A percentile compares a stretch with the other conserved stretches of the same genome.
These are phyloP conservation scores for Scolanthus callimorphus DNA, from an alignment of 92 coral and sea anemone genomes.

Conservation along the genomic window DNA sequence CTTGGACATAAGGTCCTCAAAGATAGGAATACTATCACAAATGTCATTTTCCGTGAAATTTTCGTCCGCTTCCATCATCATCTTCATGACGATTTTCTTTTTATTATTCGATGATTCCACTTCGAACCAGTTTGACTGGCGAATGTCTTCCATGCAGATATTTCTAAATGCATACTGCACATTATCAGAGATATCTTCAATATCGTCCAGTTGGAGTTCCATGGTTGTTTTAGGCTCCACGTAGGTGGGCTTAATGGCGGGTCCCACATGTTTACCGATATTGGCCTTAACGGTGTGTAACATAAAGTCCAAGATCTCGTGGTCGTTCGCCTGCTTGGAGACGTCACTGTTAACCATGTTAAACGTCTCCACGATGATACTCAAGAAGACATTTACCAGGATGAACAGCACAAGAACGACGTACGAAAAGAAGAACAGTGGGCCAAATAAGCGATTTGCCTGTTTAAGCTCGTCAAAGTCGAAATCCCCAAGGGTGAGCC, in stretches of 20 bases:
- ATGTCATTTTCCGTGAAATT: conserved; percentile 88
- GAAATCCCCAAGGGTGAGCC: conserved; percentile 83
- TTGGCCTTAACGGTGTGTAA: conserved; percentile 81
- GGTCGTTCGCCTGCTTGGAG: conserved; percentile 85
- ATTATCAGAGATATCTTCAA: conserved; percentile 80
- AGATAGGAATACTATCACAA: conserved; percentile 89
- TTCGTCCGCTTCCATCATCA: conserved; percentile 84
- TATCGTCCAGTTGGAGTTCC: conserved; percentile 67
- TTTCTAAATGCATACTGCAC: conserved; percentile 85
- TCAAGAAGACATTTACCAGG: conserved; percentile 82
- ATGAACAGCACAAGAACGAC: conserved; percentile 73
- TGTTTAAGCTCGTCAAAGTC: conserved; percentile 58
- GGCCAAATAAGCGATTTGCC: conserved; percentile 74
- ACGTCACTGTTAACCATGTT: conserved; percentile 65
- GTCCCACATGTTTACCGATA: conserved; percentile 93
- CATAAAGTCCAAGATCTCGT: conserved; percentile 90
- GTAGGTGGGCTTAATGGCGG: conserved; percentile 90
- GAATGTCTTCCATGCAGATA: conserved; percentile 88
- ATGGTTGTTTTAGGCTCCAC: conserved; percentile 75
- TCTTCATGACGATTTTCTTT: conserved; percentile 68
- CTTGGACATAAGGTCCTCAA: conserved; percentile 67
- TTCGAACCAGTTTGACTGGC: conserved; percentile 67
- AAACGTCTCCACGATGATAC: conserved; percentile 80
- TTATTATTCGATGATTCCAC: conserved; percentile 52
- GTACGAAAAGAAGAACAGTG: conserved; percentile 77